Conservation (phyloP, 1,140 invertebrate species). For the Neotoxoptera formosana region DNA sequence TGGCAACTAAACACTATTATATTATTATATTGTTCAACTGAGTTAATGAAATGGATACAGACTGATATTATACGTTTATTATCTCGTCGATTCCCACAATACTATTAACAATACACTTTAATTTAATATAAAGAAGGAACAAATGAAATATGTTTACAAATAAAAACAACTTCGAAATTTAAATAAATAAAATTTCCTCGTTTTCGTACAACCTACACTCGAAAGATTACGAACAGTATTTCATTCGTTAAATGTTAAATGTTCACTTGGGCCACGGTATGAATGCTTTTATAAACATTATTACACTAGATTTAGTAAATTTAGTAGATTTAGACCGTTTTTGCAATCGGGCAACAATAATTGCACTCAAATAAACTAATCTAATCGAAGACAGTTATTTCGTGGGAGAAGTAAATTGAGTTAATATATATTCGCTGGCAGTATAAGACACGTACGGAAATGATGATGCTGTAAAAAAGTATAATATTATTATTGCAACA, state of each 20-base stretch:
- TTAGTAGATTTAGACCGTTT: no score
- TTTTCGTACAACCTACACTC: not conserved
- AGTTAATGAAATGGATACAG: not conserved
- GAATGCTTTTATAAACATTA: not conserved
- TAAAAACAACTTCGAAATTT: not conserved
- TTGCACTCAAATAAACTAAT: not conserved
- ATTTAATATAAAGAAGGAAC: not conserved
- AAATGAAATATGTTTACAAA: not conserved
- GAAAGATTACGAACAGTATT: not conserved
- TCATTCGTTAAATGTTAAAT: not conserved
- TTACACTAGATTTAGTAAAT: not conserved
- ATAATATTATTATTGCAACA: not conserved
- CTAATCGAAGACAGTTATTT: not conserved
- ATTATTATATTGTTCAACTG: not conserved
- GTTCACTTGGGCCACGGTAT: not conserved
- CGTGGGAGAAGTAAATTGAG: not conserved
- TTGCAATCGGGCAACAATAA: not conserved
- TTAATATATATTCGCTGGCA: not conserved
- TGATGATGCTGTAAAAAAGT: not conserved
- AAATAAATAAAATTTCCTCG: not conserved
- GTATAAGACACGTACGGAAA: not conserved
- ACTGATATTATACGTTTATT: not conserved
- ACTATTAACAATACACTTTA: not conserved
- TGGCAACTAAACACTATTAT: not conserved
- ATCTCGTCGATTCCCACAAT: not conserved